Base-by-base conservation (phyloP, 1,140 invertebrate genomes). In the Sitodiplosis mosellana region DNA sequence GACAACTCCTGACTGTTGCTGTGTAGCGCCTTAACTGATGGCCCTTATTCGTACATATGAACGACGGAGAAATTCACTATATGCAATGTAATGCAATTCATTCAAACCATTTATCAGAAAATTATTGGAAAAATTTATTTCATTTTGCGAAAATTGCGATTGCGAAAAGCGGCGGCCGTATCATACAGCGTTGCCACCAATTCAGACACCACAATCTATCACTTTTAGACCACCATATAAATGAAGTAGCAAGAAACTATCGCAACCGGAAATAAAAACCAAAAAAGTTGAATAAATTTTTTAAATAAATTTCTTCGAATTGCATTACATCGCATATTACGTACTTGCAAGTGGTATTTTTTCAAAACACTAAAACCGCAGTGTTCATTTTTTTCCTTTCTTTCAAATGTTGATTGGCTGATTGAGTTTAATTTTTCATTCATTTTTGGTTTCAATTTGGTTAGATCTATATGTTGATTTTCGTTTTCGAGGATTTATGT, bases 1-100 rank as follows among this genome's bases (percentile, higher is more conserved):
- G 87, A 90, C 69, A 87, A 87, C 69, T 92, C 88, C 80, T 92
- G 88, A 92, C 88, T 92, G 78, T 83, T 93, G 80, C 82, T 93
- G 73, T 92, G 89, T 89, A 92, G 88, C 83, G 87, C 88, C 81
- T 87, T 93, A 76, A 94, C 88, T 59, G 88, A 94, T 72, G 73
- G 73, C 61, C 73, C 73, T 69, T 75, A 75, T 70, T 75, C 73
- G 68, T 75, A 75, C 69, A 75, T 75, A 64, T 75, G 72, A 70
- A 69, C 64, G 53, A 56, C 60, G 58, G 56, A 63, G 53, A 60
- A 55, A 52, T 56, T 51, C 52, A 56, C 14, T 54, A 52, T 52
- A 54, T 49, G 53, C 55, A 62, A 57, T 57, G 54, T 56, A 52
- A 41, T 52, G 56, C 59, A 61, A 50, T 60, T 58, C 47, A 56